Conservation (phyloP, 37 sponge, comb jelly and placozoan genomes). For the Corticium candelabrum region DNA sequence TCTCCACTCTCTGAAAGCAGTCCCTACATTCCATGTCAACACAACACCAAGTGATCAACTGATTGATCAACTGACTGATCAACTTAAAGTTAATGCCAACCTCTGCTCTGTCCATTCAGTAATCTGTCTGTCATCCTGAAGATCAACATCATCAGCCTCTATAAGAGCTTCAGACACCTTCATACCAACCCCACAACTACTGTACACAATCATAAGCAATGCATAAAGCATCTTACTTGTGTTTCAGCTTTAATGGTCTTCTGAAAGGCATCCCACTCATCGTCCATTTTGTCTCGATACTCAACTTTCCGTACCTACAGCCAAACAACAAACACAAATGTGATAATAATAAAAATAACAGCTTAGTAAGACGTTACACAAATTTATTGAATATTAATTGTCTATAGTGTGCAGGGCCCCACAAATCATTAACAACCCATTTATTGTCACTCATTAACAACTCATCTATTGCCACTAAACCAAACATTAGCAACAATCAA, state of each 20-base stretch:
- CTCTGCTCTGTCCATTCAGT: background rate
- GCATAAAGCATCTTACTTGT: slow-evolving; percentile 27
- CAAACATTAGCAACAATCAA: too few species aligned
- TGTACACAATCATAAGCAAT: too few species aligned
- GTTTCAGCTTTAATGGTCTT: slow-evolving; percentile 65
- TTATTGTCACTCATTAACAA: too few species aligned
- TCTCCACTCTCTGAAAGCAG: background rate
- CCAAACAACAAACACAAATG: background rate
- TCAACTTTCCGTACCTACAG: slow-evolving; percentile 49
- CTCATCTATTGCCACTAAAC: too few species aligned
- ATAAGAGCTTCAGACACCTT: background rate
- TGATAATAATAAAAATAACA: too few species aligned
- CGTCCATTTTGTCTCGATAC: slow-evolving; percentile 56
- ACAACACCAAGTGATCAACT: too few species aligned
- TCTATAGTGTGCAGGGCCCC: too few species aligned
- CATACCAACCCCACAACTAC: background rate
- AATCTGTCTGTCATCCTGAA: background rate
- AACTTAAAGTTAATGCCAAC: background rate
- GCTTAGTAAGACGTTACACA: too few species aligned
- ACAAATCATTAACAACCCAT: too few species aligned
- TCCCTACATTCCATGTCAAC: background rate
- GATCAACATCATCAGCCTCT: background rate
- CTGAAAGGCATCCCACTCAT: slow-evolving; percentile 86
- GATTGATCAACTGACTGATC: too few species aligned
- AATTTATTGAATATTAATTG: too few species aligned